A percentile compares a stretch with the other conserved stretches of the same genome.
Evolutionary conservation across 2,888 invertebrate genomes (phyloP).

Genomic region (Yponomeuta malinellus): DNA sequence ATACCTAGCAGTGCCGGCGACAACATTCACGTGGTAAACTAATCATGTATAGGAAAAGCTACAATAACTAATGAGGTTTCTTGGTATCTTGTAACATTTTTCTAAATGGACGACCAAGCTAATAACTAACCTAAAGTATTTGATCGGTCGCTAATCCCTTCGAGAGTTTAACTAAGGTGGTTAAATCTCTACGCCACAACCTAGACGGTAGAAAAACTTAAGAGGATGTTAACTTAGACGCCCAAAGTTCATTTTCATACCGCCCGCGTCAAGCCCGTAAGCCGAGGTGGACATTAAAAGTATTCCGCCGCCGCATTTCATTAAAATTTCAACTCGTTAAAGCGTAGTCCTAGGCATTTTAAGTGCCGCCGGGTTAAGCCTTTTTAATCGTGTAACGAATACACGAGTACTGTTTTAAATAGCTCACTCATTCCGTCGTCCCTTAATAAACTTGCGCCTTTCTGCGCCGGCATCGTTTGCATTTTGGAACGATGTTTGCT

Average conservation of each 20-base stretch:
- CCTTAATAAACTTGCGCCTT: slow-evolving; percentile 9
- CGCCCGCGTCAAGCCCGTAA: not conserved
- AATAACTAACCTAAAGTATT: no score
- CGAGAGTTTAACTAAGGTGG: no score
- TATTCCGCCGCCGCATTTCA: slow-evolving; percentile 50
- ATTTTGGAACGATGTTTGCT: not conserved
- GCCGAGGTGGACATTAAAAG: slow-evolving; percentile 15
- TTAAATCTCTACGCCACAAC: no score
- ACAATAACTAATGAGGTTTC: no score
- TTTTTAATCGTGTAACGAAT: slow-evolving; percentile 51
- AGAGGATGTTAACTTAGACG: not conserved
- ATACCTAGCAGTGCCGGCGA: no score
- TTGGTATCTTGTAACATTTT: no score
- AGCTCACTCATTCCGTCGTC: not conserved
- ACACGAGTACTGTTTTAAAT: slow-evolving; percentile 38
- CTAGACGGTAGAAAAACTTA: not conserved
- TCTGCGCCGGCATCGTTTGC: not conserved
- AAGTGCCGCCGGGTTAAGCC: slow-evolving; percentile 42
- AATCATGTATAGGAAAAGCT: no score
- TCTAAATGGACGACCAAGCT: no score
- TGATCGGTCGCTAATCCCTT: no score
- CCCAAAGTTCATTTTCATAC: not conserved
- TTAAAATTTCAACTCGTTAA: slow-evolving; percentile 51
- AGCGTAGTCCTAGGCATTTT: slow-evolving; percentile 48
- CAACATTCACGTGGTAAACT: no score